A percentile compares a stretch with the other conserved stretches of the same genome.
Evolutionary conservation across 2,888 invertebrate species (phyloP).

Genomic region (Seira musarum): DNA sequence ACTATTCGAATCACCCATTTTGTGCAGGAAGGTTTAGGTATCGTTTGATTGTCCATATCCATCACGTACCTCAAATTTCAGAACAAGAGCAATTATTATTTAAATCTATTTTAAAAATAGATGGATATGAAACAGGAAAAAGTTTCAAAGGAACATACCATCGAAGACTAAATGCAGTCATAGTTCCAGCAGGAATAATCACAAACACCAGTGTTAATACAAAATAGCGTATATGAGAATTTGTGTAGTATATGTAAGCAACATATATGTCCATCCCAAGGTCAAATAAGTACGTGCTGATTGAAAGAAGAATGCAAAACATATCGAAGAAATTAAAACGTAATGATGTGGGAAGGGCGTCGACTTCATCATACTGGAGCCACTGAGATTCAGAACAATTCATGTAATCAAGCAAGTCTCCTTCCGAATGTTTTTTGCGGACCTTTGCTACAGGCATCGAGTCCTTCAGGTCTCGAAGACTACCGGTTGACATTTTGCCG

Average conservation of each 20-base stretch:
- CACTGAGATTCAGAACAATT: conserved; percentile 65
- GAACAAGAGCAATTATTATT: neutral
- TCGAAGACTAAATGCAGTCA: conserved; percentile 69
- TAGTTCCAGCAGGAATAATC: conserved; percentile 69
- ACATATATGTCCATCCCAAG: conserved; percentile 68
- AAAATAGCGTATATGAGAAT: conserved; percentile 63
- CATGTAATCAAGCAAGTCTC: conserved; percentile 61
- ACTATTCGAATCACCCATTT: conserved; percentile 69
- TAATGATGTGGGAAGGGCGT: conserved; percentile 66
- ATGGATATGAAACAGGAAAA: neutral
- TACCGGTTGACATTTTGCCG: conserved; percentile 62
- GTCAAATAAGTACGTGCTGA: conserved; percentile 65
- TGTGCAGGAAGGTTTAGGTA: conserved; percentile 66
- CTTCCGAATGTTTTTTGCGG: conserved; percentile 66
- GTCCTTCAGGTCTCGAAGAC: conserved; percentile 59
- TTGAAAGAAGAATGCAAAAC: conserved; percentile 65
- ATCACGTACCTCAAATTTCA: conserved; percentile 67
- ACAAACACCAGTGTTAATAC: conserved; percentile 69
- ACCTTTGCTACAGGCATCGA: conserved; percentile 55
- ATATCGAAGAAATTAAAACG: conserved; percentile 68
- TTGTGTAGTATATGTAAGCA: conserved; percentile 66
- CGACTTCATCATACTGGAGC: conserved; percentile 67
- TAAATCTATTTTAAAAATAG: neutral
- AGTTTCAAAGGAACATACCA: conserved; percentile 59
- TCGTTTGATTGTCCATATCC: conserved; percentile 69